phyloP scores from a whole-genome alignment of 2,888 invertebrate genomes.

The Leptopilina myrica region DNA sequence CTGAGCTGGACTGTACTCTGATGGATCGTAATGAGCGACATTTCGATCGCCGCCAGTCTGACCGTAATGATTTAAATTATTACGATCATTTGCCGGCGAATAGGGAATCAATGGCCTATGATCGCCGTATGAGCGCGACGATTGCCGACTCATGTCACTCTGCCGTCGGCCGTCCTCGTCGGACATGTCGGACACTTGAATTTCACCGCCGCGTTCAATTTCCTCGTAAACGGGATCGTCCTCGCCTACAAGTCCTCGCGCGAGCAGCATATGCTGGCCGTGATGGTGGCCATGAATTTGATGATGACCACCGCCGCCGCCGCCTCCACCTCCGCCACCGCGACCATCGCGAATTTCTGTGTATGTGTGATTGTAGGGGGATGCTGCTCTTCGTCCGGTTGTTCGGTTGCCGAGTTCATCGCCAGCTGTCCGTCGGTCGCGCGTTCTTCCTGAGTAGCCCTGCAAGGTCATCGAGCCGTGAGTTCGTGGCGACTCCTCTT shows the following conservation, averaged over 20 bases:
- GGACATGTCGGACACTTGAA: slow-evolving; percentile 86
- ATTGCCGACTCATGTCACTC: slow-evolving; percentile 84
- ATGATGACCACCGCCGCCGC: slow-evolving; percentile 65
- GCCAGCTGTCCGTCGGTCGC: slow-evolving; percentile 74
- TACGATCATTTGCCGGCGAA: slow-evolving; percentile 83
- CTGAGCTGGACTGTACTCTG: slow-evolving; percentile 67
- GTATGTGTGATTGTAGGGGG: slow-evolving; percentile 86
- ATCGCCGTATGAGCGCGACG: slow-evolving; percentile 87
- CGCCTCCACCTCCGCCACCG: slow-evolving; percentile 77
- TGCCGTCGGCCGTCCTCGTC: slow-evolving; percentile 87
- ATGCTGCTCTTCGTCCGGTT: slow-evolving; percentile 76
- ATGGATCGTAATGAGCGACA: slow-evolving; percentile 60
- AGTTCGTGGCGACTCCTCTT: slow-evolving; percentile 83
- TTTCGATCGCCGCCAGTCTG: slow-evolving; percentile 59
- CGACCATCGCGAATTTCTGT: slow-evolving; percentile 83
- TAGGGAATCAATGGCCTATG: slow-evolving; percentile 89
- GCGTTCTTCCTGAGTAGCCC: slow-evolving; percentile 65
- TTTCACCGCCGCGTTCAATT: slow-evolving; percentile 83
- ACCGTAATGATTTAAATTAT: slow-evolving; percentile 65
- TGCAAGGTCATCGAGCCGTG: slow-evolving; percentile 76
- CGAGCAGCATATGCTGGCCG: slow-evolving; percentile 78
- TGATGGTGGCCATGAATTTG: slow-evolving; percentile 77
- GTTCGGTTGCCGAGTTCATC: slow-evolving; percentile 75
- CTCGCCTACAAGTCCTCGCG: slow-evolving; percentile 67
- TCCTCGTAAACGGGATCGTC: slow-evolving; percentile 91